Evolutionary conservation across 2,113 vertebrate genomes (phyloP).

Genomic region (Channa argus): DNA sequence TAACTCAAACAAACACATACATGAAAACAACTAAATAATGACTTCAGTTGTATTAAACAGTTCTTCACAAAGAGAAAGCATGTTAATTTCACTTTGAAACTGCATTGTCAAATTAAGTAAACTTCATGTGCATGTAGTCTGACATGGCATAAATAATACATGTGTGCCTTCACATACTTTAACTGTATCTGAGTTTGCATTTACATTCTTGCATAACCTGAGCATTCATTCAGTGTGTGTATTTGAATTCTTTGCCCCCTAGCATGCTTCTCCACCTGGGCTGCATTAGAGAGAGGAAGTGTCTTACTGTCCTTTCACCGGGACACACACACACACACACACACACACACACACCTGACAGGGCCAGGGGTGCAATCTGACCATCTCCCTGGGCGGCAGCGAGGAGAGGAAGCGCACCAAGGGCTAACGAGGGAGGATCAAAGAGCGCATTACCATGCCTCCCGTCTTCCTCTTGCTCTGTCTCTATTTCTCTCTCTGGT

Average conservation of each 20-base stretch:
- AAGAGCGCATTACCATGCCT: conserved; percentile 83
- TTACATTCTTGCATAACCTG: conserved; percentile 25
- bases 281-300: conserved; percentile 79
- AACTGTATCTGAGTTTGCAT: conserved; percentile 5
- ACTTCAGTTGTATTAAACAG: too few relatives aligned
- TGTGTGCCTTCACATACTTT: neutral
- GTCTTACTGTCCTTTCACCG: conserved; percentile 71
- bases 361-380: conserved; percentile 61
- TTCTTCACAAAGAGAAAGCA: too few relatives aligned
- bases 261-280: conserved; percentile 75
- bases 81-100: neutral
- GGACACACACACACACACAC: conserved; percentile 23
- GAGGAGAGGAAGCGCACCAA: conserved; percentile 73
- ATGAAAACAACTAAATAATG: too few relatives aligned
- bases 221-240: neutral
- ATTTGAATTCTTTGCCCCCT: conserved; percentile 39
- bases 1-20: too few relatives aligned
- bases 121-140: neutral
- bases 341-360: conserved; percentile 49
- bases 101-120: neutral
- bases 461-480: conserved; percentile 66
- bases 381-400: conserved; percentile 70
- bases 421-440: conserved; percentile 83
- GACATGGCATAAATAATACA: conserved; percentile 2
- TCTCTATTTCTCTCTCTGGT: conserved; percentile 59